Evolutionary conservation across 1,140 invertebrate species (phyloP).

Genomic region (Zaprionus tsacasi): DNA sequence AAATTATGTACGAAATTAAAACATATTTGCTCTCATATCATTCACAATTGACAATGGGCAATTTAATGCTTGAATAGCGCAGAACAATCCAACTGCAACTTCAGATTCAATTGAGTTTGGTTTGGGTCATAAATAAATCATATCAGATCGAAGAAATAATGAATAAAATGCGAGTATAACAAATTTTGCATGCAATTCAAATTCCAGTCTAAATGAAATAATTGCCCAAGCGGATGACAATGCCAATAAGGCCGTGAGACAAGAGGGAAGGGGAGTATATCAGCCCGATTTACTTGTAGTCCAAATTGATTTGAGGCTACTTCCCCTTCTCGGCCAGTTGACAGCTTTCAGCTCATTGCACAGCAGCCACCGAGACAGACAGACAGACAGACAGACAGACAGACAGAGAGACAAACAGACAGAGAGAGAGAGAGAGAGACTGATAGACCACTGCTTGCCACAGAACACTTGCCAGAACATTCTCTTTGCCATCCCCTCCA

Average conservation of each 20-base stretch:
- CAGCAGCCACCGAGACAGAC: slow-evolving; percentile 33
- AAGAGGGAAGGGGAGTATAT: slow-evolving; percentile 20
- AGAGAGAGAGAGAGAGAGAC: neutral
- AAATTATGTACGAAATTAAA: too few relatives aligned
- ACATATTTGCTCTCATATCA: neutral
- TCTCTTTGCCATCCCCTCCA: neutral
- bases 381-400: neutral
- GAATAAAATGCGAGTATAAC: slow-evolving; percentile 28
- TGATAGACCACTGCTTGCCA: slow-evolving; percentile 13
- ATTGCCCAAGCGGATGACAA: slow-evolving; percentile 34
- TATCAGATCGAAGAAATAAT: slow-evolving; percentile 41
- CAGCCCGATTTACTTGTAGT: slow-evolving; percentile 36
- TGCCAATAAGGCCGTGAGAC: slow-evolving; percentile 11
- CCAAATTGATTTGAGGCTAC: slow-evolving; percentile 59
- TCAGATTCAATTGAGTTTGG: slow-evolving; percentile 24
- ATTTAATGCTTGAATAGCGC: slow-evolving; percentile 11
- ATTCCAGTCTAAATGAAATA: slow-evolving; percentile 48
- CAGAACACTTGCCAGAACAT: neutral
- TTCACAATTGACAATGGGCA: neutral
- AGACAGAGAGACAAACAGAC: neutral
- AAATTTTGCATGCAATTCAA: slow-evolving; percentile 37
- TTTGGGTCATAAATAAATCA: slow-evolving; percentile 41
- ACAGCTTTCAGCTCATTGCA: slow-evolving; percentile 69
- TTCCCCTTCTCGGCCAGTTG: slow-evolving; percentile 29
- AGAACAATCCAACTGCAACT: neutral